Conservation (phyloP, 2,113 vertebrate species). For the Dipodomys spectabilis region DNA sequence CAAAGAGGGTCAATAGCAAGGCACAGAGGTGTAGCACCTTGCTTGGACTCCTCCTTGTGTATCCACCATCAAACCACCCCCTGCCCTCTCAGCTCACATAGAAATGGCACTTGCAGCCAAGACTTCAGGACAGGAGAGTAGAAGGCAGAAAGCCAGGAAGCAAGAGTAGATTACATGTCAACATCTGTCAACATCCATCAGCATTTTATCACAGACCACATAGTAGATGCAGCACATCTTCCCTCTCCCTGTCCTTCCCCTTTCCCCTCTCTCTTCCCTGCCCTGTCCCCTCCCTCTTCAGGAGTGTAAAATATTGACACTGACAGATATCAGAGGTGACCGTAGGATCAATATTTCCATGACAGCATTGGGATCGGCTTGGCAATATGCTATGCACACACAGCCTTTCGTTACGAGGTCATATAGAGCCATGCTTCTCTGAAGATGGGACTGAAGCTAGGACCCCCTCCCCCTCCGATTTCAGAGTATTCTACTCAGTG, state of each 20-base stretch:
- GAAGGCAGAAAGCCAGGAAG: background rate
- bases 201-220: background rate
- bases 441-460: background rate
- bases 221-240: no score
- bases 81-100: background rate
- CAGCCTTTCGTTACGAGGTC: conserved; percentile 7
- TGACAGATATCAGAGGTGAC: conserved; percentile 60
- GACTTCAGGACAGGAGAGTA: no score
- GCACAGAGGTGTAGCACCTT: background rate
- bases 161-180: rapidly evolving
- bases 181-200: background rate
- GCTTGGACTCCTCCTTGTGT: rapidly evolving
- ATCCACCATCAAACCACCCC: rapidly evolving
- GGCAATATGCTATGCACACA: conserved; percentile 2
- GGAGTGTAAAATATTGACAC: conserved; percentile 45
- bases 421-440: background rate
- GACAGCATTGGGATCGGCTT: conserved; percentile 49
- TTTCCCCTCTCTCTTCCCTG: background rate
- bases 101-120: rapidly evolving
- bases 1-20: background rate
- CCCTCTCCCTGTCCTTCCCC: rapidly evolving
- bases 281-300: background rate
- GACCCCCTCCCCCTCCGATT: rapidly evolving
- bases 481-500: background rate
- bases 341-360: conserved; percentile 39